A percentile compares a stretch with the other conserved stretches of the same genome.
Conservation (phyloP, 2,797 vertebrate species). For the Oophaga sylvatica region DNA sequence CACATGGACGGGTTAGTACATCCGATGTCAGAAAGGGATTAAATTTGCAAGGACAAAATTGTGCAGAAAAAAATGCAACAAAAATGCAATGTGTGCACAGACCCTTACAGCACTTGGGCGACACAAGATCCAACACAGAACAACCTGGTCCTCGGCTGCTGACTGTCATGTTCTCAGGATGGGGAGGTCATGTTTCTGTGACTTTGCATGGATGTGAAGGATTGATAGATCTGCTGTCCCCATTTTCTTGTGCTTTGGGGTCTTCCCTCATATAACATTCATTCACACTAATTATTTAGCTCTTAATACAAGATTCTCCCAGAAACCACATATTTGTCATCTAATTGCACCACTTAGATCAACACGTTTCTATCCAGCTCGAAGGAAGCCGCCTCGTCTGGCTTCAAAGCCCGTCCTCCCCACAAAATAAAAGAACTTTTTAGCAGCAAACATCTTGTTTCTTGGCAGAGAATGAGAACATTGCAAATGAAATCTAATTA, state of each 20-base stretch:
- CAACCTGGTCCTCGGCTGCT: neutral
- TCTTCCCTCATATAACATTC: neutral
- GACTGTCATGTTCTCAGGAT: neutral
- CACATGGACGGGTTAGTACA: too few species aligned
- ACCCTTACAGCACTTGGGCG: too few species aligned
- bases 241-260: neutral
- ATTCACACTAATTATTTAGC: neutral
- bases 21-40: too few species aligned
- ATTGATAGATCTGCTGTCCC: neutral
- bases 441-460: conserved; percentile 26
- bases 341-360: conserved; percentile 8
- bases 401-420: neutral
- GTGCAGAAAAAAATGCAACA: too few species aligned
- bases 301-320: neutral
- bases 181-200: neutral
- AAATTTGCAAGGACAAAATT: too few species aligned
- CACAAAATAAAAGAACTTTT: conserved; percentile 5
- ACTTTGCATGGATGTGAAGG: neutral
- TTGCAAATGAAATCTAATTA: conserved; percentile 20
- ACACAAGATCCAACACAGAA: too few species aligned
- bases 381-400: neutral
- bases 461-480: conserved; percentile 5
- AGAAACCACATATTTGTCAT: neutral
- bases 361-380: neutral
- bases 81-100: too few species aligned